Base-by-base conservation (phyloP, 2,113 vertebrate species). In the Hystrix cristata region DNA sequence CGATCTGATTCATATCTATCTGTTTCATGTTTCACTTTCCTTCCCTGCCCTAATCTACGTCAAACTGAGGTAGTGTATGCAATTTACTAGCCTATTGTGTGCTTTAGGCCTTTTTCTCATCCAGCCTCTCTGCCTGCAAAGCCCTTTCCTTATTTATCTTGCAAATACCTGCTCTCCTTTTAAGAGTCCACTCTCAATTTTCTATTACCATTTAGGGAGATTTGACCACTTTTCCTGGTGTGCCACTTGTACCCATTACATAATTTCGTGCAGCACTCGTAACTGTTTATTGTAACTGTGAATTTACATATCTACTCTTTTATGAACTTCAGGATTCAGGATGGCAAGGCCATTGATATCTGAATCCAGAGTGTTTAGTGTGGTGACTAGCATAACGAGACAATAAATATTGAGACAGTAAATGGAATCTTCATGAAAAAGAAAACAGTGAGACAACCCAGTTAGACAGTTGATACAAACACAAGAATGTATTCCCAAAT, bases 371-470 rank as follows among this genome's bases (percentile, higher is more conserved):
- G 71, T 91, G 86, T 64, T 29, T 64, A 96, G 48, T 85, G 81
- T 6, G 94, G 84, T 65, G 74, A 38, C 34, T 90, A 80, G 12
- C 87, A 81, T 21, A 62, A 90, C 43, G 43, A 93, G 51, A 18
- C 51, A 90, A 87, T 74, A 95, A 91, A 87, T 89, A 91, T 25
- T 71, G 79, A 91, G 55, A 87, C 62, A 65, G 59, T 59, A 64
- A 91, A 94, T 76, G 81, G 89, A 90, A 79, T 72, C 27, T 83
- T 95, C 93, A 60, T 87, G 59, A 81, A 95, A 86, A 94, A 67
- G 78, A 95, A 90, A 95, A 21, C 46, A 80, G 60, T 86, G 79
- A 55, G 67, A 23, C 69, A 87, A 86, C 15, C 34, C 57, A 94
- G 69, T 62, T 91, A 90, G 80, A 87, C 23, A 91, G 55, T 74